Evolutionary conservation across 2,113 vertebrate species (phyloP).

Genomic region (Melozone crissalis): DNA sequence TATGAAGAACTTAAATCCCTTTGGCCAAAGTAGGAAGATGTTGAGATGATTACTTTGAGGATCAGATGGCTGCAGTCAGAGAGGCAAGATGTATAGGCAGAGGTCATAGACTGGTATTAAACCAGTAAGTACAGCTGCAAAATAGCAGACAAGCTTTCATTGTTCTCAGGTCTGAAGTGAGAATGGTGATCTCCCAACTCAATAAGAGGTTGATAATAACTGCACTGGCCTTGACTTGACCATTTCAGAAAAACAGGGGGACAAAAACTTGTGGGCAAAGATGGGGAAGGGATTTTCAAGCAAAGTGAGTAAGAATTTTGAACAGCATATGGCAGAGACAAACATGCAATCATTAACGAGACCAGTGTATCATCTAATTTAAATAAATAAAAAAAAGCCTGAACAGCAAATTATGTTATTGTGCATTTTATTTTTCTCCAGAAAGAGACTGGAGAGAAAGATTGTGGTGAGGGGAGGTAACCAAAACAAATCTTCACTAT

Average conservation of each 20-base stretch:
- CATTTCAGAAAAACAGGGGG: background rate
- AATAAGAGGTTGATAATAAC: background rate
- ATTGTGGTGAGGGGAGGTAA: background rate
- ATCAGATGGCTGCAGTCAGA: background rate
- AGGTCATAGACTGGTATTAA: background rate
- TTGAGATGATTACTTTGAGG: background rate
- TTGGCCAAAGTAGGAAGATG: background rate
- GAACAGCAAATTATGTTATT: background rate
- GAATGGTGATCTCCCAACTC: background rate
- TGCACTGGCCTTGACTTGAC: background rate
- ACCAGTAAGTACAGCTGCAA: background rate
- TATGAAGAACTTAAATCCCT: background rate
- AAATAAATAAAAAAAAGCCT: background rate
- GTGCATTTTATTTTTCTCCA: background rate
- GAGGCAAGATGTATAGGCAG: background rate
- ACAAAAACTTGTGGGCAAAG: background rate
- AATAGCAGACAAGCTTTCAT: background rate
- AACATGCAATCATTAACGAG: accelerated
- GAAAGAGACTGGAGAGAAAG: background rate
- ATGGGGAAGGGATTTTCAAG: background rate
- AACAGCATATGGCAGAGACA: background rate
- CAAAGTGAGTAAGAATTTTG: background rate
- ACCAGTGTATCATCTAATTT: background rate
- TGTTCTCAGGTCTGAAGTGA: background rate
- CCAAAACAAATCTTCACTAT: background rate